Evolutionary conservation across 2,113 vertebrate genomes (phyloP), one percentile per base, ranked within the genome.

Genomic region (Gymnobelideus leadbeateri): DNA sequence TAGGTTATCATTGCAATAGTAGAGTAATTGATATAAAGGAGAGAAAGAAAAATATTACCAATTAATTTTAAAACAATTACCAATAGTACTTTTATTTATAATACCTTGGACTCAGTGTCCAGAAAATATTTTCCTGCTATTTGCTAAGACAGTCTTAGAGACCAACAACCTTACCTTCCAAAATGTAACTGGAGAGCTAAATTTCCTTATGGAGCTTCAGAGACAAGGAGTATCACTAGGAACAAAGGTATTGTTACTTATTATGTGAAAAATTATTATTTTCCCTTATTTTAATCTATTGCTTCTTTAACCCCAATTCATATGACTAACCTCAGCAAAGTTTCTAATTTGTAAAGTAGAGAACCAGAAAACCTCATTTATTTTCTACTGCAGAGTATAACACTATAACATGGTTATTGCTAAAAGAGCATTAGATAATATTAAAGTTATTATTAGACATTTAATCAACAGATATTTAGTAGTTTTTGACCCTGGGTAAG

Each of bases 1-100:
- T 55, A 8, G 54, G 54, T 26, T 25, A 55, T 25, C 54, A 26
- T 26, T 96, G 91, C 28, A 57, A 94, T n/a, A 93, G 11, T 51
- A 51, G 9, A 46, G 77, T 93, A 94, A 98, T 96, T 96, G 91
- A 96, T 21, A 3, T 61, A 96, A 91, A 91, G 19, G 28, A 95
- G n/a, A 92, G 68, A 31, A 93, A 89, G 97, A 96, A 97, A 96
- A 96, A 89, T 91, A 94, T 89, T 96, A 90, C 51, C 96, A 94
- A 96, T 97, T 97, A 93, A 92, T 93, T 96, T 95, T 92, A 93
- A 96, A 95, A 95, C 89, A 97, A 93, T 98, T 98, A 97, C 57
- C 94, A 94, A 93, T 95, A 92, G 94, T 96, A 61, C 61, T 92
- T 97, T 98, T 97, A 97, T 97, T 98, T 97, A 90, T 24, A 98